Evolutionary conservation across 1,140 invertebrate genomes (phyloP).

Genomic region (Callitettix versicolor): DNA sequence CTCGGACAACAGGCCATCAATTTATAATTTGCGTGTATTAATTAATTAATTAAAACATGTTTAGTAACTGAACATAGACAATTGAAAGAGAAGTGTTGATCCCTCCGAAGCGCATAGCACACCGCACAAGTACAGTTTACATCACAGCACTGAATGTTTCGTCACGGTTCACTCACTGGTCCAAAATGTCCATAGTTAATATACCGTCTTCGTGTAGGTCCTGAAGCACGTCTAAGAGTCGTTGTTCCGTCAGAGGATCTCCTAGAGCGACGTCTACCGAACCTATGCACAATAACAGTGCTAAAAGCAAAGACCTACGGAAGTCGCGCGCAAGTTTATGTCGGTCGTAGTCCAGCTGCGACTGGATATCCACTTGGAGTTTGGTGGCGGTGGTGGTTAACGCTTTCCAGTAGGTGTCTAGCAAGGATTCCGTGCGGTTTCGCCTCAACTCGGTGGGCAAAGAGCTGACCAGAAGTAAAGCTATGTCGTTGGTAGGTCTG

Average conservation of each 20-base stretch:
- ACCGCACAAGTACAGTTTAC: too few species aligned
- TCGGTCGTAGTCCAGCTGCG: conserved; percentile 42
- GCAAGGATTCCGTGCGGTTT: conserved; percentile 43
- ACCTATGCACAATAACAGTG: conserved; percentile 63
- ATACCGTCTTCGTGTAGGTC: conserved; percentile 49
- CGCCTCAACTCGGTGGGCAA: conserved; percentile 56
- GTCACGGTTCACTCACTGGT: conserved; percentile 24
- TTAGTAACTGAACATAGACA: too few species aligned
- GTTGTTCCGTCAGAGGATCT: conserved; percentile 54
- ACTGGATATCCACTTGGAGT: conserved; percentile 47
- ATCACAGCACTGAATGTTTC: too few species aligned
- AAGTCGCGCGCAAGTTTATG: conserved; percentile 50
- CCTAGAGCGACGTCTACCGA: conserved; percentile 64
- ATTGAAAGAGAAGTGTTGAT: too few species aligned
- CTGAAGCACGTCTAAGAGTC: conserved; percentile 46
- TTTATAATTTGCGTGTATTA: too few species aligned
- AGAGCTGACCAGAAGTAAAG: conserved; percentile 65
- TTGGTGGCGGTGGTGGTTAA: conserved; percentile 42
- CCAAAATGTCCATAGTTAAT: conserved; percentile 26
- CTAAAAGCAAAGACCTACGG: conserved; percentile 56
- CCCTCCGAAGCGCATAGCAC: too few species aligned
- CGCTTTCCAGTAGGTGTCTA: conserved; percentile 56
- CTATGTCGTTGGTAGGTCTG: conserved; percentile 64
- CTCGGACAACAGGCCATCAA: too few species aligned
- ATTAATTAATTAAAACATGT: too few species aligned